Evolutionary conservation across 2,113 vertebrate genomes (phyloP).

Genomic region (Etheostoma cragini): DNA sequence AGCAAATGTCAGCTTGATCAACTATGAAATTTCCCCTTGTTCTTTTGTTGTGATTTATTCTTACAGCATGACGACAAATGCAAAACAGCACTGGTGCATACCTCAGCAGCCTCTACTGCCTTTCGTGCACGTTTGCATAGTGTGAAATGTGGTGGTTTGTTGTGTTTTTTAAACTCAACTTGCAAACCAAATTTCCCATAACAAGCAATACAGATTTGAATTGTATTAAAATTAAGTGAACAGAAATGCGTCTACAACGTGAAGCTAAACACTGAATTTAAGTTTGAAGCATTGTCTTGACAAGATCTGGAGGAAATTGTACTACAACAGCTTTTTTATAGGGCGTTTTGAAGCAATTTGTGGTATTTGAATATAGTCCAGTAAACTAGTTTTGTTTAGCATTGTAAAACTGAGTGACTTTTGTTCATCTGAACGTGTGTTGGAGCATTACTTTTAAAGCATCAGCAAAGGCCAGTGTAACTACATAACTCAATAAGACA

Average conservation of each 20-base stretch:
- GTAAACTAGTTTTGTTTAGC: too few species aligned
- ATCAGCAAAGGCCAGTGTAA: constrained; percentile 5
- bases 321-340: not conserved
- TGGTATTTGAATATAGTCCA: not conserved
- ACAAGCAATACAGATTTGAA: constrained; percentile 64
- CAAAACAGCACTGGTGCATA: constrained; percentile 54
- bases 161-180: constrained; percentile 47
- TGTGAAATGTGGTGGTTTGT: constrained; percentile 50
- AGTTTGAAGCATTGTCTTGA: not conserved
- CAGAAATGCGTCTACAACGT: not conserved
- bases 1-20: constrained; percentile 35
- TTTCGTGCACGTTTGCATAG: constrained; percentile 65
- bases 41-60: constrained; percentile 29
- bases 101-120: constrained; percentile 28
- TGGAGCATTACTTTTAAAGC: not conserved
- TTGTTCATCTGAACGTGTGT: not conserved
- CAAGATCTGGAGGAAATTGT: not conserved
- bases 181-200: constrained; percentile 63
- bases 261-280: not conserved
- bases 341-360: not conserved
- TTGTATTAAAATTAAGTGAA: constrained; percentile 64
- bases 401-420: not conserved
- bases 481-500: not conserved
- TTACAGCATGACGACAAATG: constrained; percentile 50
- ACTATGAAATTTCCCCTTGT: constrained; percentile 11